Conservation (phyloP, 2,113 vertebrate species). For the Callospermophilus lateralis region DNA sequence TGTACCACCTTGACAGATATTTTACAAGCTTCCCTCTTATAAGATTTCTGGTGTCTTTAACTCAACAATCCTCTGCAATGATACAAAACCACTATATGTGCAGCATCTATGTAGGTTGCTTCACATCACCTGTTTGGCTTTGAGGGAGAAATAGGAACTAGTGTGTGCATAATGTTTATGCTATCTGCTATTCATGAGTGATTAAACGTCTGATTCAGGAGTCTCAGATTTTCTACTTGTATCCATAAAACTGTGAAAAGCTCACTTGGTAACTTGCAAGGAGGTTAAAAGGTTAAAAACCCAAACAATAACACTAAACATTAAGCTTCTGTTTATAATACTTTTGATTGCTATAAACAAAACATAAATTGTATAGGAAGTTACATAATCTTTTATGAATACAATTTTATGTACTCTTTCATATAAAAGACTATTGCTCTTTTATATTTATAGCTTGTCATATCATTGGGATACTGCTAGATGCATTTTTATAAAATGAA, state of each 20-base stretch:
- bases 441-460: background rate
- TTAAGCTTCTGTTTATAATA: background rate
- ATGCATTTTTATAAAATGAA: background rate
- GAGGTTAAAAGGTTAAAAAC: background rate
- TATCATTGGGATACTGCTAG: background rate
- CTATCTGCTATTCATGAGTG: rapidly evolving
- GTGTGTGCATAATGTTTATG: background rate
- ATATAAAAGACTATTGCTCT: background rate
- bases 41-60: background rate
- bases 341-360: background rate
- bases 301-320: too few relatives aligned
- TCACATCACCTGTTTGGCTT: background rate
- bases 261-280: background rate
- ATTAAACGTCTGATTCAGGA: background rate
- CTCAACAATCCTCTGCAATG: background rate
- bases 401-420: background rate
- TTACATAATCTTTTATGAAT: background rate
- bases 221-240: background rate
- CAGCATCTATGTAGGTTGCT: rapidly evolving
- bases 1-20: background rate
- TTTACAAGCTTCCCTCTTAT: background rate
- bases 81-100: background rate
- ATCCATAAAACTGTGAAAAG: background rate
- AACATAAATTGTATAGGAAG: background rate
- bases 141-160: background rate